A percentile compares a stretch with the other conserved stretches of the same genome.
These are phyloP conservation scores for Hydropsyche tenuis DNA, from an alignment of 1,140 invertebrate genomes.

Conservation along the genomic window DNA sequence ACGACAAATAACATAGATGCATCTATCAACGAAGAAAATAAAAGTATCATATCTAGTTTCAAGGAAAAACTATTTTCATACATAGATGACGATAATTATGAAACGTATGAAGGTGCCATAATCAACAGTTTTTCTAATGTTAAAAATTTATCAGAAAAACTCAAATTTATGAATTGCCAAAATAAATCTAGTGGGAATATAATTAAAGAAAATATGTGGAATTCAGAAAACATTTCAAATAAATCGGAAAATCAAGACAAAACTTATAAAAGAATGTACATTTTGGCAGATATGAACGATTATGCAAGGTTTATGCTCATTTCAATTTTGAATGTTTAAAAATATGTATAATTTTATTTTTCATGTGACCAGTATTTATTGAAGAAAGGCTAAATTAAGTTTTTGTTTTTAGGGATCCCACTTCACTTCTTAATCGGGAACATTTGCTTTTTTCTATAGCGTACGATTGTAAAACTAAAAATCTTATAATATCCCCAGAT, in stretches of 20 bases:
- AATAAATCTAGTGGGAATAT: background rate
- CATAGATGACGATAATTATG: conserved; percentile 54
- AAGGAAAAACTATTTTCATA: conserved; percentile 54
- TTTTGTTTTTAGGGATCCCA: conserved; percentile 53
- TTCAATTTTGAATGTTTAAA: too few relatives aligned
- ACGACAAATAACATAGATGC: conserved; percentile 55
- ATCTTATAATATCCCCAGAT: conserved; percentile 55
- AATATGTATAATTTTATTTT: too few relatives aligned
- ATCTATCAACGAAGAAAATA: conserved; percentile 53
- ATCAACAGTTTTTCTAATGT: background rate
- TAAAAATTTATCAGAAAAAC: background rate
- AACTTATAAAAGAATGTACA: conserved; percentile 33
- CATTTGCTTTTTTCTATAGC: conserved; percentile 54
- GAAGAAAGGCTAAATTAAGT: background rate
- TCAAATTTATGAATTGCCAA: background rate
- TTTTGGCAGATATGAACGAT: conserved; percentile 48
- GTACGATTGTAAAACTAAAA: conserved; percentile 52
- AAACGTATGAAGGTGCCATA: conserved; percentile 29
- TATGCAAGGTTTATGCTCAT: conserved; percentile 39
- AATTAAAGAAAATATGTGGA: background rate
- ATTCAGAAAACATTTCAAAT: background rate
- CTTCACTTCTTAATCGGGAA: conserved; percentile 54
- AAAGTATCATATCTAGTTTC: conserved; percentile 46
- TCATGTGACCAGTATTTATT: background rate
- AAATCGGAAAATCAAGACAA: background rate